phyloP scores from a whole-genome alignment of 2,797 vertebrate species.

The Macroramphosus scolopax region DNA sequence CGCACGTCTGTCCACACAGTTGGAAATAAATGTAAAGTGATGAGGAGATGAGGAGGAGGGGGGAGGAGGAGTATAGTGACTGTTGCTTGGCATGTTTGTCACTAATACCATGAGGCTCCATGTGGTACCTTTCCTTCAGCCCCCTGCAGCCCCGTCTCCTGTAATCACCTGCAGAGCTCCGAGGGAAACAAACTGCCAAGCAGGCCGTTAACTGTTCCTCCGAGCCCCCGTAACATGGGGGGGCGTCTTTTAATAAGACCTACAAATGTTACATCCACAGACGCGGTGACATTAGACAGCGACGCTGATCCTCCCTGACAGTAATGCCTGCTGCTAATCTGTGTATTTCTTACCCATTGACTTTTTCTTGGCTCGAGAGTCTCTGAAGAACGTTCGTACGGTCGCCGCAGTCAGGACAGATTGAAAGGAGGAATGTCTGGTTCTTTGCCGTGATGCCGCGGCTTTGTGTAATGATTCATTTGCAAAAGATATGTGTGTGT shows the following conservation, averaged over 20 bases:
- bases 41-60: no score
- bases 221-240: no score
- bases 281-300: slow-evolving; percentile 33
- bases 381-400: slow-evolving; percentile 34
- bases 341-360: slow-evolving; percentile 32
- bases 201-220: slow-evolving; percentile 48
- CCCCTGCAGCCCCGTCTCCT: slow-evolving; percentile 26
- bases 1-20: no score
- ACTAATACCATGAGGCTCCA: slow-evolving; percentile 18
- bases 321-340: slow-evolving; percentile 52
- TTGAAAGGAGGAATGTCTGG: slow-evolving; percentile 15
- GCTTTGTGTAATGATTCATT: slow-evolving; percentile 15
- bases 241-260: slow-evolving; percentile 48
- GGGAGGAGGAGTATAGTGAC: no score
- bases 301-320: slow-evolving; percentile 62
- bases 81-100: no score
- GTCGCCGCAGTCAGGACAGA: slow-evolving; percentile 37
- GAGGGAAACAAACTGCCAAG: slow-evolving; percentile 60
- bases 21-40: no score
- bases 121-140: slow-evolving; percentile 17
- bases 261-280: slow-evolving; percentile 53
- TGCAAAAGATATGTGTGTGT: slow-evolving; percentile 17
- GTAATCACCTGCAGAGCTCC: slow-evolving; percentile 43
- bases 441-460: slow-evolving; percentile 18
- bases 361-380: slow-evolving; percentile 51